phyloP scores from a whole-genome alignment of 2,113 vertebrate genomes.

The Esox niger region DNA sequence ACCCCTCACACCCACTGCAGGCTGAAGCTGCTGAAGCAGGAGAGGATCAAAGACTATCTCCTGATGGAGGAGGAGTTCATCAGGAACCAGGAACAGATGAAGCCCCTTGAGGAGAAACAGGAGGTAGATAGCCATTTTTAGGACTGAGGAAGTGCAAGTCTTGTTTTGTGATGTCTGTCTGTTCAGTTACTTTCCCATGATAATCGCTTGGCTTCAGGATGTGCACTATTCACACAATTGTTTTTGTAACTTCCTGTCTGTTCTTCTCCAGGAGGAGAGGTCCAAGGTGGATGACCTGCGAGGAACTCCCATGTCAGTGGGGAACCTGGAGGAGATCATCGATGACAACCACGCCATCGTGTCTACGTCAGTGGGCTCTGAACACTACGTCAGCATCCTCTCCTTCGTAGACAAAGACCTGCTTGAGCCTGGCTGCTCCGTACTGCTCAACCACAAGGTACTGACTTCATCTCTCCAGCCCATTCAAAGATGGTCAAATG shows the following conservation, averaged over 20 bases:
- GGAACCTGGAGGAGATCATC: slow-evolving; percentile 96
- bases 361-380: slow-evolving; percentile 95
- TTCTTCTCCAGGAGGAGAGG: slow-evolving; percentile 83
- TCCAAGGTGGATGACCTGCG: slow-evolving; percentile 97
- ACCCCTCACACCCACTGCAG: slow-evolving; percentile 98
- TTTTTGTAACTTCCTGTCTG: background rate
- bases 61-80: slow-evolving; percentile 99
- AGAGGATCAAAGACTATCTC: slow-evolving; percentile 97
- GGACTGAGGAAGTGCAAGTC: too few relatives aligned
- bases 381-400: slow-evolving; percentile 97
- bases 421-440: slow-evolving; percentile 94
- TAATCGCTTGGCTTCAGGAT: too few relatives aligned
- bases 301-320: slow-evolving; percentile 96
- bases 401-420: slow-evolving; percentile 98
- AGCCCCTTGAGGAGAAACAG: slow-evolving; percentile 98
- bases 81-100: slow-evolving; percentile 98
- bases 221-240: background rate
- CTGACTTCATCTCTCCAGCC: slow-evolving; percentile 65
- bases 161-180: too few relatives aligned
- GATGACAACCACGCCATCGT: slow-evolving; percentile 98
- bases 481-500: too few relatives aligned
- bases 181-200: too few relatives aligned
- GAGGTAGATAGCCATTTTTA: too few relatives aligned
- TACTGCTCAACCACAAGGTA: slow-evolving; percentile 97
- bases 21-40: slow-evolving; percentile 90